Evolutionary conservation across 2,113 vertebrate species (phyloP), one percentile per base, ranked within the genome.

Genomic region (Piaya cayana): DNA sequence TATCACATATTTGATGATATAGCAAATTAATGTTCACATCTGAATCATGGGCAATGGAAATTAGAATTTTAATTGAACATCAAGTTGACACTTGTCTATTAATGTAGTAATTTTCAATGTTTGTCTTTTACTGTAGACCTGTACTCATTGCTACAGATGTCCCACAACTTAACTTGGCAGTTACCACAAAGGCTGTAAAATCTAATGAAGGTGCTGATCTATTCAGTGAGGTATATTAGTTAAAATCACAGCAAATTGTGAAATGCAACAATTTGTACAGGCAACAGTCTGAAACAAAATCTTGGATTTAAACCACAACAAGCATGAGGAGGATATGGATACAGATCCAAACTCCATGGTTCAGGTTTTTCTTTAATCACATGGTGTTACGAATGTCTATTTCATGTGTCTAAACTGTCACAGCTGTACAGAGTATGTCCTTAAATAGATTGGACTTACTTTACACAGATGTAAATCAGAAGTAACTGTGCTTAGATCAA

Each of bases 351-450:
- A 95, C 63, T 64, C 59, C 86, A 90, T 93, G 94, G 94, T 93
- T 88, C 94, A 64, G 37, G 47, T 79, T 88, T 91, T 94, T 88
- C 85, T 94, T 97, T 95, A 94, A 94, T 96, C 95, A 96, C 87
- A 90, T 95, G 87, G 79, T 95, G 85, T 92, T 94, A 82, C 68
- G 90, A 94, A 93, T 79, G 91, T 95, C 71, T 86, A 77, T 96
- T 95, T 96, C 68, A 65, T 97, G 79, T 88, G 60, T 94, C 68
- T 96, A 97, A 97, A 78, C 90, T 94, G 71, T 94, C 88, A 93
- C 95, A 96, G 92, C 94, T 97, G 95, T 94, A 62, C 34, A 18
- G 74, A 87, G 42, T 85, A 77, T 95, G 95, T 94, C 45, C 87
- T 82, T 70, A 75, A 87, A 74, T 91, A 88, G 39, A 59, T 6